Base-by-base conservation (phyloP, 2,113 vertebrate genomes). In the Apodemus speciosus region DNA sequence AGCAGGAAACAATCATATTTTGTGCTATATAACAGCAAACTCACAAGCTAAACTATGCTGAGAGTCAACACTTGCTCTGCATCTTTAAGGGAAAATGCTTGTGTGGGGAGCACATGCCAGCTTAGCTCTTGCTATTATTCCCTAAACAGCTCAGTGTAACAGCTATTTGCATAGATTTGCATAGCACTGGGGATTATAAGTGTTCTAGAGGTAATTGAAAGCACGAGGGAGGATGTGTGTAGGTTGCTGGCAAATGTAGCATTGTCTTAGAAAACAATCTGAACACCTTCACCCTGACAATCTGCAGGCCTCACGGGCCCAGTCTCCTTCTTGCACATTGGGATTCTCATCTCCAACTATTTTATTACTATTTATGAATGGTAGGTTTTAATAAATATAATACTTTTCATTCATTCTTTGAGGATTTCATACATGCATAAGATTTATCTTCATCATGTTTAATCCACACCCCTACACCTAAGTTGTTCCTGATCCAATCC, bases 161-260 rank as follows among this genome's bases (percentile, higher is more conserved):
- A 83, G 60, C 20, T 40, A 62, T 81, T 73, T 93, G 53, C 56
- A 66, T 83, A 88, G 27, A 43, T 88, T 88, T 88, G 68, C 68
- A 73, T 88, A 53, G n/a, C 56, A 51, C 71, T 88, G 60, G 35
- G 43, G 35, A 93, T 83, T 71, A n/a, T 64, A 88, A 64, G 25
- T 53, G 72, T 64, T 64, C 66, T 73, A 53, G 53, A 73, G 8
- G 21, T 53, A 73, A 88, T 53, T 38, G 62, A 83, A 62, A 38
- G 3, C 35, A n/a, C 43, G 49, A 38, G 40, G 62, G 66, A 23
- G 1, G 51, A 40, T 68, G 25, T 35, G n/a, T 38, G 43, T n/a
- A 35, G 53, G 13, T 14, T 81, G 27, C 60, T 9, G 72, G n/a
- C 43, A 81, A 83, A 64, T n/a, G 13, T 56, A 35, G 25, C 5